These are phyloP conservation scores for Drosophila carrolli DNA, from an alignment of 1,140 invertebrate genomes.

Conservation along the genomic window DNA sequence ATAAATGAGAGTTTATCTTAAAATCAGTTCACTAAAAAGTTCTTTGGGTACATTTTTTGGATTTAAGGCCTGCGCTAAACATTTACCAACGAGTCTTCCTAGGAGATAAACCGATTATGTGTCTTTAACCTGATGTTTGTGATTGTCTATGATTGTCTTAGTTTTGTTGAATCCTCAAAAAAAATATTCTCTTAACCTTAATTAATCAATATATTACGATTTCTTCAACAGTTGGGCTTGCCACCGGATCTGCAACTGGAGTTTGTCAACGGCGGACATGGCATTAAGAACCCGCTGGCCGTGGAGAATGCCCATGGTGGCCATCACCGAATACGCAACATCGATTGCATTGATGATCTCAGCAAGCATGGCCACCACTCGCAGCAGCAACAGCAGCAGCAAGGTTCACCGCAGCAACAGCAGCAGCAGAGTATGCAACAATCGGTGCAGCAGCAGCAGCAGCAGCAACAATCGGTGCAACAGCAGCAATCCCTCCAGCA, in stretches of 20 bases:
- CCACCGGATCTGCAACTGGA: conserved; percentile 95
- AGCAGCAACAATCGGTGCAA: conserved; percentile 51
- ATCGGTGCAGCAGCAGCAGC: conserved; percentile 37
- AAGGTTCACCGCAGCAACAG: conserved; percentile 12
- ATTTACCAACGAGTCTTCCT: background rate
- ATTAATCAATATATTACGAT: background rate
- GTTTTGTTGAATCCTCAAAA: background rate
- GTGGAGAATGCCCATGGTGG: conserved; percentile 87
- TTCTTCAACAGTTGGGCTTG: conserved; percentile 90
- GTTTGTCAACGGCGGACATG: conserved; percentile 99
- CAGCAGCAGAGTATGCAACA: conserved; percentile 29
- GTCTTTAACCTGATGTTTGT: conserved; percentile 9
- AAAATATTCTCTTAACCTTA: background rate
- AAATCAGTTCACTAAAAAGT: background rate
- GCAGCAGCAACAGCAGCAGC: conserved; percentile 42
- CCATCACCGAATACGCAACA: conserved; percentile 86
- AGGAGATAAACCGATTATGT: background rate
- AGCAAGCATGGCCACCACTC: conserved; percentile 77
- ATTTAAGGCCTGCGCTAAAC: background rate
- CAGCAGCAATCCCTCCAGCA: conserved; percentile 51
- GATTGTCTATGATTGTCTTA: conserved; percentile 32
- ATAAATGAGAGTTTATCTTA: too few species aligned
- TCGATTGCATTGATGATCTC: conserved; percentile 83
- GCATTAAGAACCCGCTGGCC: conserved; percentile 98
- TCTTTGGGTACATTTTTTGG: background rate